Conservation (phyloP, 2,797 vertebrate genomes). For the Triplophysa yarkandensis region DNA sequence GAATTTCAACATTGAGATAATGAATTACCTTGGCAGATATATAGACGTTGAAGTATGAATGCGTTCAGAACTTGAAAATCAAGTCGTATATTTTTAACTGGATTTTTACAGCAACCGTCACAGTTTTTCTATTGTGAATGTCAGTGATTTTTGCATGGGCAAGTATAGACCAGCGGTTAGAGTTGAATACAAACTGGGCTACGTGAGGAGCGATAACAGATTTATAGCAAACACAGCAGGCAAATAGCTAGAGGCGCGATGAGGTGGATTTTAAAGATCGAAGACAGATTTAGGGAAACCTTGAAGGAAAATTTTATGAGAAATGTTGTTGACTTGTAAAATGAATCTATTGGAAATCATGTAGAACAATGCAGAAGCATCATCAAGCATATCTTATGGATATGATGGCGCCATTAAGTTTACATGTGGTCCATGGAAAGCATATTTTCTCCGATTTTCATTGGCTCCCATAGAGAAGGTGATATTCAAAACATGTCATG, state of each 20-base stretch:
- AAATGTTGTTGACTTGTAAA: constrained; percentile 11
- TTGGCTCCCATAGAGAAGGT: neutral
- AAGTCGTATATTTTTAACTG: neutral
- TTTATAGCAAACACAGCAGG: constrained; percentile 33
- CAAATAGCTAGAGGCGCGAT: constrained; percentile 31
- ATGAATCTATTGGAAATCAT: constrained; percentile 1
- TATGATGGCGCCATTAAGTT: neutral
- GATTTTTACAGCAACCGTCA: neutral
- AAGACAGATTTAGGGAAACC: constrained; percentile 47
- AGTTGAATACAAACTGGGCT: constrained; percentile 31
- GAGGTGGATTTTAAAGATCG: constrained; percentile 45
- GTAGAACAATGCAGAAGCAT: neutral
- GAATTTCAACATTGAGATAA: neutral
- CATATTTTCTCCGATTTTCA: neutral
- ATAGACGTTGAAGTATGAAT: neutral
- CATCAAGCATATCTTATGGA: neutral
- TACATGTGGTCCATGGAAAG: neutral
- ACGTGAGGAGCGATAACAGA: constrained; percentile 35
- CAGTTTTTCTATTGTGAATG: constrained; percentile 24
- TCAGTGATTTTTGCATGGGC: constrained; percentile 32
- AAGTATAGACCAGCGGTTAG: constrained; percentile 30
- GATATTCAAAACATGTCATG: constrained; percentile 6
- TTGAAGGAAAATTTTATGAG: constrained; percentile 36
- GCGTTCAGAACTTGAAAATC: constrained; percentile 12
- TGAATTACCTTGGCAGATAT: constrained; percentile 14